Percentiles rank a stretch among this genome's conserved stretches.
phyloP scores from a whole-genome alignment of 2,113 vertebrate genomes.

The Pseudorhombus dupliciocellatus region DNA sequence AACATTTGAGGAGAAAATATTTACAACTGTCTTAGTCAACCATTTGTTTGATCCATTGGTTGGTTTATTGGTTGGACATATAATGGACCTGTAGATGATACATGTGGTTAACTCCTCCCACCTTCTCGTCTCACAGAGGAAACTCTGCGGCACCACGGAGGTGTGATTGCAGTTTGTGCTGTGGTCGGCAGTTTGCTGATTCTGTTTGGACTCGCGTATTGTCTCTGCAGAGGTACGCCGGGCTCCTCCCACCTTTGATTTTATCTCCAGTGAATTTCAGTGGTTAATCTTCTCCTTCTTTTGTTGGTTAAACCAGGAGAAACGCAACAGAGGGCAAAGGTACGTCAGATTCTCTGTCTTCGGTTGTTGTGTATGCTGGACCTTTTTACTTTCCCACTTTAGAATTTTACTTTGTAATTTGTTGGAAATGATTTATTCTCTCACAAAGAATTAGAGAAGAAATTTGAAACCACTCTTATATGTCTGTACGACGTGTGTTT shows the following conservation, averaged over 20 bases:
- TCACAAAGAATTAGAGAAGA: neutral
- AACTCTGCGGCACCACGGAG: fast-evolving
- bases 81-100: too few species aligned
- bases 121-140: neutral
- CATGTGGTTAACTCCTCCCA: conserved; percentile 13
- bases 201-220: fast-evolving
- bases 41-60: too few species aligned
- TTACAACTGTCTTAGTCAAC: too few species aligned
- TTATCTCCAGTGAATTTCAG: neutral
- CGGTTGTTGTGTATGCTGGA: neutral
- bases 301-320: neutral
- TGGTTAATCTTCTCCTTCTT: neutral
- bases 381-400: too few species aligned
- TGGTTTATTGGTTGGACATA: too few species aligned
- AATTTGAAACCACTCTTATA: neutral
- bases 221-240: neutral
- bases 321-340: neutral
- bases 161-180: fast-evolving
- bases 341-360: conserved; percentile 32
- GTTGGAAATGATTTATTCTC: too few species aligned
- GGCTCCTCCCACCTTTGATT: neutral
- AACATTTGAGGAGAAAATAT: too few species aligned
- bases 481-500: neutral
- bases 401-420: too few species aligned
- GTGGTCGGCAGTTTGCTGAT: fast-evolving